These are phyloP conservation scores for Scaptomyza caliginosa DNA, from an alignment of 2,888 invertebrate genomes.

Conservation along the genomic window DNA sequence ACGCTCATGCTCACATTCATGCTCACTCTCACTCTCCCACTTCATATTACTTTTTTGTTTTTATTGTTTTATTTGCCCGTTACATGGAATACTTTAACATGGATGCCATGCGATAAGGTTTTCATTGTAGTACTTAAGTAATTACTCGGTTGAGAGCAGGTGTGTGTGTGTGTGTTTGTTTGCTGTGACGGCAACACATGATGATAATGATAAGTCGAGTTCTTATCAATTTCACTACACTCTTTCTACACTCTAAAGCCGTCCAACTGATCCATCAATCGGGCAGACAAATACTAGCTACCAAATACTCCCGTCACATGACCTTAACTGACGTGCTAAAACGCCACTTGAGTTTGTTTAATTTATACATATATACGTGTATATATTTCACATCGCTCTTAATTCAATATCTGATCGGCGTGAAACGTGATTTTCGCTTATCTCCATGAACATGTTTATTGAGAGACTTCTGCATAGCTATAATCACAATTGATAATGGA, in stretches of 20 bases:
- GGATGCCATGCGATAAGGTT: slow-evolving; percentile 47
- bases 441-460: slow-evolving; percentile 31
- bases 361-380: no score
- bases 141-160: slow-evolving; percentile 30
- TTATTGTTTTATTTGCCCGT: slow-evolving; percentile 32
- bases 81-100: slow-evolving; percentile 41
- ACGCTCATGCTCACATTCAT: neutral
- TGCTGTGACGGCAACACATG: slow-evolving; percentile 3
- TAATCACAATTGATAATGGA: slow-evolving; percentile 31
- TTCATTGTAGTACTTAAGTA: slow-evolving; percentile 51
- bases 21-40: neutral
- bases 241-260: slow-evolving; percentile 4
- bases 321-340: slow-evolving; percentile 22
- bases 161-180: neutral
- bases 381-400: slow-evolving; percentile 23
- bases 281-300: slow-evolving; percentile 7
- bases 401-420: neutral
- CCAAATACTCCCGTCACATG: slow-evolving; percentile 36
- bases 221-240: slow-evolving; percentile 36
- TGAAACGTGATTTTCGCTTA: slow-evolving; percentile 37
- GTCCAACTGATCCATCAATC: slow-evolving; percentile 43
- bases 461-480: neutral
- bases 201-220: slow-evolving; percentile 22
- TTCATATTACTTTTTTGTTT: neutral
- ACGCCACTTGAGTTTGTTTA: slow-evolving; percentile 25